Percentiles rank a stretch among this genome's conserved stretches.
These are phyloP conservation scores for Lerema accius DNA, from an alignment of 1,140 invertebrate species.

Conservation along the genomic window DNA sequence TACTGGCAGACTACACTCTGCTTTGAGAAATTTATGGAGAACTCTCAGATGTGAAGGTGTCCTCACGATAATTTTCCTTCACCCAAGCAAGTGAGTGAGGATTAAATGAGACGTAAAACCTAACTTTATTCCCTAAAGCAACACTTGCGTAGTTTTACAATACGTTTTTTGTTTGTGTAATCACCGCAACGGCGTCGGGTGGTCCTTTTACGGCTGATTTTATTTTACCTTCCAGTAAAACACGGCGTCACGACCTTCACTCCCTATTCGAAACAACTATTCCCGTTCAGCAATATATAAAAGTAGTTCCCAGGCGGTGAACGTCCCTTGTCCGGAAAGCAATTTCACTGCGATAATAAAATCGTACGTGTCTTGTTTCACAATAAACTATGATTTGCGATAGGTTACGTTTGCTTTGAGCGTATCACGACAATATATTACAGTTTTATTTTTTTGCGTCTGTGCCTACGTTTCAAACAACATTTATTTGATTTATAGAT, in stretches of 20 bases:
- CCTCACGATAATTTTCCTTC: no score
- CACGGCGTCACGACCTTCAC: neutral
- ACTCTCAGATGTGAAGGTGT: no score
- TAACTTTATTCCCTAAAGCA: no score
- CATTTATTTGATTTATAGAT: no score
- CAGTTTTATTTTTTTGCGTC: no score
- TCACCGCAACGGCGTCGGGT: neutral
- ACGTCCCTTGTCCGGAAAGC: slow-evolving; percentile 14
- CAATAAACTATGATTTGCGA: slow-evolving; percentile 14
- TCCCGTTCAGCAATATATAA: slow-evolving; percentile 13
- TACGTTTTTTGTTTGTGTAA: neutral
- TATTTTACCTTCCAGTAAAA: slow-evolving; percentile 11
- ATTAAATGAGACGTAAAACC: no score
- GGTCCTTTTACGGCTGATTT: neutral
- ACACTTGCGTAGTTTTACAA: no score
- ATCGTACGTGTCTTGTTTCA: slow-evolving; percentile 23
- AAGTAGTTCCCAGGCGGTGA: slow-evolving; percentile 14
- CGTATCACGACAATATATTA: neutral
- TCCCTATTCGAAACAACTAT: slow-evolving; percentile 6
- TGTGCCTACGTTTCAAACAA: no score
- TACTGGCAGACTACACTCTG: no score
- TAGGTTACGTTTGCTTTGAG: neutral
- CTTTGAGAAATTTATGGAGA: no score
- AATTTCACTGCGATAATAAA: slow-evolving; percentile 25
- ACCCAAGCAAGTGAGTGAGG: no score